A percentile compares a stretch with the other conserved stretches of the same genome.
Conservation (phyloP, 2,113 vertebrate genomes). For the Pteronura brasiliensis region DNA sequence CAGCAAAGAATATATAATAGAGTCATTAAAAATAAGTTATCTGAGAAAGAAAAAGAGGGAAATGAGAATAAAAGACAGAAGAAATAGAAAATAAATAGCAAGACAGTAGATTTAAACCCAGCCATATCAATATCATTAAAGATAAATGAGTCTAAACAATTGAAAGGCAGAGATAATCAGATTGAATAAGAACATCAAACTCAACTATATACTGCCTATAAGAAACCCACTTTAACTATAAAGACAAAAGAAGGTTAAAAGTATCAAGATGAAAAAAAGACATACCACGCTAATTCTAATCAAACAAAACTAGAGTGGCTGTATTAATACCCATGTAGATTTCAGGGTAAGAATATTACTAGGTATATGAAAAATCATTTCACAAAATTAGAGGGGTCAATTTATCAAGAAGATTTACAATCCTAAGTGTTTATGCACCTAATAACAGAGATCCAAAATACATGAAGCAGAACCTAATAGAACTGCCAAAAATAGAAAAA, state of each 20-base stretch:
- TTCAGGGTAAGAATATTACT: not conserved
- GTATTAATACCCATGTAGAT: not conserved
- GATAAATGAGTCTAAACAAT: not conserved
- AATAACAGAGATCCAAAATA: not conserved
- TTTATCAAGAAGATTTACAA: not conserved
- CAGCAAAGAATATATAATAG: not conserved
- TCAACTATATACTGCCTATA: not conserved
- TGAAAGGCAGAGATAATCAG: not conserved
- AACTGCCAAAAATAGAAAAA: not conserved
- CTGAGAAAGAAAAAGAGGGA: not conserved
- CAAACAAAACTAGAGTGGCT: not conserved
- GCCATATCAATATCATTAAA: not conserved
- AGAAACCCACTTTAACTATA: not conserved
- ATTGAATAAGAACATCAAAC: not conserved
- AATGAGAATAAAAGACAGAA: not conserved
- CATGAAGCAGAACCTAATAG: not conserved
- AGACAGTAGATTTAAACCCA: not conserved
- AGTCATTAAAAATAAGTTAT: not conserved
- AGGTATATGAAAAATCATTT: not conserved
- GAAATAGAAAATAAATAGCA: not conserved
- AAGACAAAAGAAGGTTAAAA: conserved; percentile 10
- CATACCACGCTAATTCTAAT: not conserved
- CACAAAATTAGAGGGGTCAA: not conserved
- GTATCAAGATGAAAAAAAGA: not conserved
- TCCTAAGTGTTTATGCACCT: not conserved